These are phyloP conservation scores for Coreoperca whiteheadi DNA, from an alignment of 2,113 vertebrate species.

Conservation along the genomic window DNA sequence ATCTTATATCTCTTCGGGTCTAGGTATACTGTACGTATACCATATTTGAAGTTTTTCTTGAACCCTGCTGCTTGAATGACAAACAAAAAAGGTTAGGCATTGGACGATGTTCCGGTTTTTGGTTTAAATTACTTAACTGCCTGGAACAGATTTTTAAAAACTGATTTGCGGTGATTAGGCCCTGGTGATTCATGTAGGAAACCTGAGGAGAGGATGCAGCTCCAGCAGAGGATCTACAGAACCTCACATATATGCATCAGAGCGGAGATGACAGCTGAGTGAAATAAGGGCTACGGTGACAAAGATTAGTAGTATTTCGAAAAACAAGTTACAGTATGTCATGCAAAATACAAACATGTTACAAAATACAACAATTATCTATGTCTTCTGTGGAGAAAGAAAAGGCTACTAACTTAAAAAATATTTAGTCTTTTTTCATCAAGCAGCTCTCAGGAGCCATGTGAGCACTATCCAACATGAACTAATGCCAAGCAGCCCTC, in stretches of 20 bases:
- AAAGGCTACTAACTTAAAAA: background rate
- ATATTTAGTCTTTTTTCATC: conserved; percentile 12
- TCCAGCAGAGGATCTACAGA: too few species aligned
- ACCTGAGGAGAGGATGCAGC: background rate
- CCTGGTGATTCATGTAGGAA: background rate
- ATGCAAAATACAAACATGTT: background rate
- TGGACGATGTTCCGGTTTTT: too few species aligned
- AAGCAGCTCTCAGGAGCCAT: conserved; percentile 27
- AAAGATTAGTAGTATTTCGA: background rate
- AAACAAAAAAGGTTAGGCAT: background rate
- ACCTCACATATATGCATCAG: background rate
- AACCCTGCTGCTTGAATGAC: background rate
- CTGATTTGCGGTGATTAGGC: conserved; percentile 12
- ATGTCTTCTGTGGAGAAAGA: too few species aligned
- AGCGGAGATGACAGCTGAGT: background rate
- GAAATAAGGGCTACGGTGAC: background rate
- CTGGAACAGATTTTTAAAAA: background rate
- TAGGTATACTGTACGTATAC: background rate
- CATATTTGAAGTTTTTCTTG: background rate
- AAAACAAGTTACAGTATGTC: background rate
- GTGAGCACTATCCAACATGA: conserved; percentile 39
- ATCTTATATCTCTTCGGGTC: background rate
- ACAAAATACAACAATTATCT: background rate
- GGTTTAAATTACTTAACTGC: background rate
- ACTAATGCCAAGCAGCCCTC: conserved; percentile 30